Evolutionary conservation across 2,113 vertebrate genomes (phyloP), one percentile per base, ranked within the genome.

Genomic region (Hucho hucho): DNA sequence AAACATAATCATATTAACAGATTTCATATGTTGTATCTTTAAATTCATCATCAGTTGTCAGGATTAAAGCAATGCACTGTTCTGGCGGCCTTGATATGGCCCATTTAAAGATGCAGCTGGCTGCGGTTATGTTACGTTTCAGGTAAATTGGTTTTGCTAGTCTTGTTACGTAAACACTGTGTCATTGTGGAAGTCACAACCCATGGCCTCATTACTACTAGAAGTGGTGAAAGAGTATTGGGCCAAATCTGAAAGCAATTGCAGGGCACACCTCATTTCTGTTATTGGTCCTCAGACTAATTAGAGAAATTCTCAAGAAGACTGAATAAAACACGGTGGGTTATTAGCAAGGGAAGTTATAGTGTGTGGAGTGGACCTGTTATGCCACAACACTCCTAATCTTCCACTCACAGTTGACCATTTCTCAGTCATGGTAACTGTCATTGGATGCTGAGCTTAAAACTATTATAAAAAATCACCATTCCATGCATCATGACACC

Each of bases 181-280:
- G 74, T 83, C 77, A 77, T 59, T 71, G 74, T 72, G 25, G 56
- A 75, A 49, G 73, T 75, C 71, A 70, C 46, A 82, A 78, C 73
- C 76, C 58, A 73, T 64, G 58, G 47, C 71, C 70, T 73, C 76
- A 75, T 37, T 64, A 75, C 70, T 29, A 73, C 14, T 61, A 63
- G 26, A 6, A 58, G 25, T 65, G 68, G 61, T 64, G 49, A 76
- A 73, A 64, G 58, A 49, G 43, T 75, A 72, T 64, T 72, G 73
- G 71, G 67, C 58, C 73, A 84, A 83, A 83, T 87, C 82, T 84
- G 82, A 87, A 83, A 87, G 82, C 79, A 87, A 87, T 87, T 87
- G 79, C 25, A 73, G 78, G 82, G 78, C 74, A 80, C 63, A 75
- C 49, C 80, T 73, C 73, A 80, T 80, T 81, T 82, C 47, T 70